Base-by-base conservation (phyloP, 2,888 invertebrate genomes). In the Hemithea aestivaria region DNA sequence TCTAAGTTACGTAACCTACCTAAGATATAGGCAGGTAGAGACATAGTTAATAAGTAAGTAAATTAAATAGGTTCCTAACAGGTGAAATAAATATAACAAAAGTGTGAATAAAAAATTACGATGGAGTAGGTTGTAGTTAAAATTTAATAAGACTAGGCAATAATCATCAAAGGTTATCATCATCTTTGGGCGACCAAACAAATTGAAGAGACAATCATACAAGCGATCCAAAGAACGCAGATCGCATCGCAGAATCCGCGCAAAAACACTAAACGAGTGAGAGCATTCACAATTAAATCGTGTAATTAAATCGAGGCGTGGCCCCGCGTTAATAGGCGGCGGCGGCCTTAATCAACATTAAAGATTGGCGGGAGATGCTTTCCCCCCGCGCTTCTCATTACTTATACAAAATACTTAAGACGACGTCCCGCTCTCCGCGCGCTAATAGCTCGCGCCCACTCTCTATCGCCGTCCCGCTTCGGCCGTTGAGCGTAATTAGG, bases 401-500 rank as follows among this genome's bases (percentile, higher is more conserved):
- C 87, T 87, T 88, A 87, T 87, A 88, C 87, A 88, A 87, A 88
- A 87, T 87, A 87, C 87, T 85, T 85, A 85, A 87, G 87, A 83
- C 84, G 84, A 67, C 89, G 87, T 84, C 89, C 83, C 82, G 83
- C 89, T 89, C 89, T 90, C 89, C 88, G 88, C 87, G 89, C 78
- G 89, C 89, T 90, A 90, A 89, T 90, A 89, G 89, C 89, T 88
- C 87, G 89, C 88, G 88, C 87, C 84, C 87, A 80, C 84, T 82
- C 73, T 60, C 74, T 85, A 82, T 80, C 74, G 78, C 83, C 76
- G 77, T 87, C 87, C 79, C 78, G 78, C 72, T 87, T 76, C 70
- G 72, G 69, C 82, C 76, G 72, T 74, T 71, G 73, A 74, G 74
- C 81, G 85, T 85, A 85, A 85, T 87, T 85, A 85, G 82, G 85